Conservation (phyloP, 2,113 vertebrate species). For the Brachyistius frenatus region DNA sequence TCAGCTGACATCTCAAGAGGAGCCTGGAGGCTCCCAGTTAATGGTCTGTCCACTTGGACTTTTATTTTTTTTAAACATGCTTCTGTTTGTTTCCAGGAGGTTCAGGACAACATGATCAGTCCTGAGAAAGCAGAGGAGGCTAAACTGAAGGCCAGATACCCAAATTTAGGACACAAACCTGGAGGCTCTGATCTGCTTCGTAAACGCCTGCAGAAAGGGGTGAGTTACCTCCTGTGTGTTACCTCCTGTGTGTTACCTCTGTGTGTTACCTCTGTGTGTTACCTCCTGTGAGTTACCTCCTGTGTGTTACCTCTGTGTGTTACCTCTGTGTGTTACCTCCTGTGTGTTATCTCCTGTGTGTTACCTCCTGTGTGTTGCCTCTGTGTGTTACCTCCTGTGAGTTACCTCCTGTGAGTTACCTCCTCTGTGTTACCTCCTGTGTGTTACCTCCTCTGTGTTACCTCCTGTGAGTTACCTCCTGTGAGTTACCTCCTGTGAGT, state of each 20-base stretch:
- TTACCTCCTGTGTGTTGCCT: conserved; percentile 49
- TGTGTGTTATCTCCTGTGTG: too few species aligned
- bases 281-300: background rate
- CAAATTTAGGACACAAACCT: conserved; percentile 94
- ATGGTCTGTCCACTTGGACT: too few species aligned
- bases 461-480: conserved; percentile 80
- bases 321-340: too few species aligned
- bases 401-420: conserved; percentile 78
- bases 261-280: conserved; percentile 21
- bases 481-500: conserved; percentile 82
- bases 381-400: too few species aligned
- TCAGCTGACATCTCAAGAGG: too few species aligned
- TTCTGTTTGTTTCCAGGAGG: conserved; percentile 77
- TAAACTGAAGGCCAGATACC: conserved; percentile 96
- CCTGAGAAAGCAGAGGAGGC: conserved; percentile 97
- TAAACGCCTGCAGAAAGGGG: conserved; percentile 97
- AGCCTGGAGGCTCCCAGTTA: background rate
- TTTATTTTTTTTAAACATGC: background rate
- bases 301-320: too few species aligned
- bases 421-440: conserved; percentile 73
- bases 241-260: conserved; percentile 29
- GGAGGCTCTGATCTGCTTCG: conserved; percentile 97
- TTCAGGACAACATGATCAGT: conserved; percentile 93
- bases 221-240: conserved; percentile 79
- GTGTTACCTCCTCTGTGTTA: too few species aligned